Conservation (phyloP, 2,888 invertebrate genomes). For the Harpalus rufipes region DNA sequence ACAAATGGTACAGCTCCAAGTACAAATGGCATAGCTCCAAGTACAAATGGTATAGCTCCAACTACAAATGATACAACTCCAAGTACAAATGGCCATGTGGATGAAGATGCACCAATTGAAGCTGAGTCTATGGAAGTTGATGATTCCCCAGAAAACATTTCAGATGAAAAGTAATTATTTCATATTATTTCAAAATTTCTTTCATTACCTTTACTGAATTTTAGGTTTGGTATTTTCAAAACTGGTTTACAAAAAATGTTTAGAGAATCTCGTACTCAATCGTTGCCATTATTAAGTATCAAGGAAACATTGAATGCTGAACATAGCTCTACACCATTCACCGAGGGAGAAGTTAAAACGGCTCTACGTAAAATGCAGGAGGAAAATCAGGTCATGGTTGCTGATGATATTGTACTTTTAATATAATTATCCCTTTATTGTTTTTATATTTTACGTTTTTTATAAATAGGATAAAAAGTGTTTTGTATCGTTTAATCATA, state of each 20-base stretch:
- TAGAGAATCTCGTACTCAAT: constrained; percentile 87
- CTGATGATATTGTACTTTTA: constrained; percentile 90
- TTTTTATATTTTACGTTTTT: constrained; percentile 3
- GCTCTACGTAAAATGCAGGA: constrained; percentile 91
- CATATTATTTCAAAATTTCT: no score
- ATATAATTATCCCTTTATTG: constrained; percentile 79
- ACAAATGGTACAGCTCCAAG: constrained; percentile 69
- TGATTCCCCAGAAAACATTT: constrained; percentile 73
- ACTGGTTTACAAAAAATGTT: constrained; percentile 87
- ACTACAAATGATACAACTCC: constrained; percentile 56
- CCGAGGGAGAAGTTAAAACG: constrained; percentile 85
- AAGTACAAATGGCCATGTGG: constrained; percentile 70
- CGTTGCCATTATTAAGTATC: constrained; percentile 84
- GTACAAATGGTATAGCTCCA: constrained; percentile 69
- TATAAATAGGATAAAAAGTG: constrained; percentile 25
- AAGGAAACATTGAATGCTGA: constrained; percentile 83
- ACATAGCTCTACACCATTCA: constrained; percentile 81
- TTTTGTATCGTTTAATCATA: constrained; percentile 11
- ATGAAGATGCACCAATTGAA: constrained; percentile 44
- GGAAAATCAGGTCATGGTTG: constrained; percentile 95
- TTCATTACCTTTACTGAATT: constrained; percentile 29
- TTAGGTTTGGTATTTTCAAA: constrained; percentile 84
- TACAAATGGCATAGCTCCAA: constrained; percentile 45
- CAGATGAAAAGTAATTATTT: constrained; percentile 74
- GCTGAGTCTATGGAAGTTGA: constrained; percentile 68